A percentile compares a stretch with the other conserved stretches of the same genome.
These are phyloP conservation scores for Acrobasis suavella DNA, from an alignment of 2,888 invertebrate genomes.

Conservation along the genomic window DNA sequence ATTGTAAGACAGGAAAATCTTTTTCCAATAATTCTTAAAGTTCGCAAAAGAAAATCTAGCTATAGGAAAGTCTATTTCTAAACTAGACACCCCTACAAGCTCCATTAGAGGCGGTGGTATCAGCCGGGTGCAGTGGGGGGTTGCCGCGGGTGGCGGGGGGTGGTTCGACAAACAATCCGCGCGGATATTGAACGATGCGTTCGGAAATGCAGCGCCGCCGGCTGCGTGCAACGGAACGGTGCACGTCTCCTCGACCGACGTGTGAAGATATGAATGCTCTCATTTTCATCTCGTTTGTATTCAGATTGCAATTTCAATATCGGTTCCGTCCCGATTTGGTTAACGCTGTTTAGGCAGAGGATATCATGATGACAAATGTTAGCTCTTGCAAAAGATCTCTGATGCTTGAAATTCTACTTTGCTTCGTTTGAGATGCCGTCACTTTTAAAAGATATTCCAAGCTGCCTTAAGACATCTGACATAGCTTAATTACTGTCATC, in stretches of 20 bases:
- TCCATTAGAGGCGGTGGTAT: constrained; percentile 57
- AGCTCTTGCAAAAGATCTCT: too few species aligned
- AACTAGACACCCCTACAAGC: constrained; percentile 55
- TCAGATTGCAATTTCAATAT: constrained; percentile 46
- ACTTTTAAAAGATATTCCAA: too few species aligned
- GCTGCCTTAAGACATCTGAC: too few species aligned
- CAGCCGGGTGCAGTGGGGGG: constrained; percentile 38
- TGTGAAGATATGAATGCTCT: constrained; percentile 69
- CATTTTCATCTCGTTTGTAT: constrained; percentile 64
- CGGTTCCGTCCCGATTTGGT: constrained; percentile 11
- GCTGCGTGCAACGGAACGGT: constrained; percentile 64
- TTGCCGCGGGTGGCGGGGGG: constrained; percentile 40
- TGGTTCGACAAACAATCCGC: constrained; percentile 75
- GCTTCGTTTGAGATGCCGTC: too few species aligned
- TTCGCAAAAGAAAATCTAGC: constrained; percentile 35
- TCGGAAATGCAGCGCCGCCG: constrained; percentile 72
- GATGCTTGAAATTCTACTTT: too few species aligned
- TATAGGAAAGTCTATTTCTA: constrained; percentile 63
- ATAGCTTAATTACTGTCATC: too few species aligned
- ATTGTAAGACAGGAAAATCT: constrained; percentile 9
- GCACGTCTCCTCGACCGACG: constrained; percentile 65
- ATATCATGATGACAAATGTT: too few species aligned
- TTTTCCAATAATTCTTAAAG: constrained; percentile 24
- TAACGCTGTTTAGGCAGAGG: neutral
- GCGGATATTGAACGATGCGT: constrained; percentile 82